These are phyloP conservation scores for Nomia melanderi DNA, from an alignment of 1,140 invertebrate genomes.

Conservation along the genomic window DNA sequence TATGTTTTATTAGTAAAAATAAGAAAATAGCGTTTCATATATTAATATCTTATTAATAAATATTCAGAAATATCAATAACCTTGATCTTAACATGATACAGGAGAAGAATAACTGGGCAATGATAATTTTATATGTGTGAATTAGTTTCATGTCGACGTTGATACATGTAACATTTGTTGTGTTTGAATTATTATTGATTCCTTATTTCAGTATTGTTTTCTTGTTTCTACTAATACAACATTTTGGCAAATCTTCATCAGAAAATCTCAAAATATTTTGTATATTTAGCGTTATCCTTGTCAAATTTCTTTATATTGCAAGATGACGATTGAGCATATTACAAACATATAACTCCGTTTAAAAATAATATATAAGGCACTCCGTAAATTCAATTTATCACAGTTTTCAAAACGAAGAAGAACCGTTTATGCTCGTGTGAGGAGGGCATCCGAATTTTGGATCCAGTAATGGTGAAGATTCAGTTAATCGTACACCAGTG, in stretches of 20 bases:
- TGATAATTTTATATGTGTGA: too few relatives aligned
- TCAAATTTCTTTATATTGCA: not conserved
- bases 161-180: too few relatives aligned
- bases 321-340: conserved; percentile 14
- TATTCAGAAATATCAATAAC: too few relatives aligned
- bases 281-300: not conserved
- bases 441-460: conserved; percentile 67
- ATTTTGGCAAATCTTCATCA: not conserved
- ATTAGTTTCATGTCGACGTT: too few relatives aligned
- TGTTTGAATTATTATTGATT: not conserved
- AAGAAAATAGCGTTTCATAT: too few relatives aligned
- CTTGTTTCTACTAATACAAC: not conserved
- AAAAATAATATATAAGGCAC: conserved; percentile 17
- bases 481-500: conserved; percentile 49
- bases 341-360: conserved; percentile 28
- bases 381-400: conserved; percentile 16
- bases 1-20: too few relatives aligned
- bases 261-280: not conserved
- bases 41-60: too few relatives aligned
- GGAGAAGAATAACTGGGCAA: too few relatives aligned
- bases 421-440: conserved; percentile 78
- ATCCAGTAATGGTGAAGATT: conserved; percentile 74
- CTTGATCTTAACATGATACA: too few relatives aligned
- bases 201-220: too few relatives aligned
- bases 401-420: conserved; percentile 71